Conservation (phyloP, 2,888 invertebrate genomes). For the Augiades crinisus region DNA sequence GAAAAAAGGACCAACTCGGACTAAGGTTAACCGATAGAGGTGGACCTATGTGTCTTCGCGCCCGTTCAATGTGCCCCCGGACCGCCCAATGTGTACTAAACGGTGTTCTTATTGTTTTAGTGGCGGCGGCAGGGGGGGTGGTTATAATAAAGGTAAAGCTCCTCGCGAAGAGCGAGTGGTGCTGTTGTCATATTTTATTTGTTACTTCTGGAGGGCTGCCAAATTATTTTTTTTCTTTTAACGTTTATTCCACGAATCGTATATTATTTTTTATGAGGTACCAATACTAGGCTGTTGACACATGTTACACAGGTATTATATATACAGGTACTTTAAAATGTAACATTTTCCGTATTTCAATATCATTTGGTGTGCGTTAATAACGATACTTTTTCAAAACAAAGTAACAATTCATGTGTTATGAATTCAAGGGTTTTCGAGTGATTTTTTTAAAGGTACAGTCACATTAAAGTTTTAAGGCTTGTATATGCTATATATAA, state of each 20-base stretch:
- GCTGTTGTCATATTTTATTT: slow-evolving; percentile 85
- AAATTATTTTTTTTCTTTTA: slow-evolving; percentile 45
- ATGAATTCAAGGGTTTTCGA: too few species aligned
- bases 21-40: slow-evolving; percentile 73
- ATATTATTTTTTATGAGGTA: slow-evolving; percentile 25
- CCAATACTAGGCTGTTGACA: slow-evolving; percentile 53
- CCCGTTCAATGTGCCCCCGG: slow-evolving; percentile 78
- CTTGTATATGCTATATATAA: too few species aligned
- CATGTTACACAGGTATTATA: slow-evolving; percentile 30
- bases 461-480: too few species aligned
- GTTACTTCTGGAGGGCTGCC: slow-evolving; percentile 76
- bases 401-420: too few species aligned
- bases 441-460: too few species aligned
- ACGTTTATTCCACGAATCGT: slow-evolving; percentile 15
- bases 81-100: slow-evolving; percentile 86
- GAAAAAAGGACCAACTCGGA: slow-evolving; percentile 80
- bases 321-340: too few species aligned
- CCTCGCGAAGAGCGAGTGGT: slow-evolving; percentile 87
- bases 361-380: neutral
- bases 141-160: slow-evolving; percentile 98
- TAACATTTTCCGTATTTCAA: neutral
- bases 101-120: slow-evolving; percentile 93
- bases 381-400: too few species aligned
- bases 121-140: slow-evolving; percentile 97
- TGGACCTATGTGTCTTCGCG: slow-evolving; percentile 79